phyloP scores from a whole-genome alignment of 2,113 vertebrate species.

The Onychostoma macrolepis region DNA sequence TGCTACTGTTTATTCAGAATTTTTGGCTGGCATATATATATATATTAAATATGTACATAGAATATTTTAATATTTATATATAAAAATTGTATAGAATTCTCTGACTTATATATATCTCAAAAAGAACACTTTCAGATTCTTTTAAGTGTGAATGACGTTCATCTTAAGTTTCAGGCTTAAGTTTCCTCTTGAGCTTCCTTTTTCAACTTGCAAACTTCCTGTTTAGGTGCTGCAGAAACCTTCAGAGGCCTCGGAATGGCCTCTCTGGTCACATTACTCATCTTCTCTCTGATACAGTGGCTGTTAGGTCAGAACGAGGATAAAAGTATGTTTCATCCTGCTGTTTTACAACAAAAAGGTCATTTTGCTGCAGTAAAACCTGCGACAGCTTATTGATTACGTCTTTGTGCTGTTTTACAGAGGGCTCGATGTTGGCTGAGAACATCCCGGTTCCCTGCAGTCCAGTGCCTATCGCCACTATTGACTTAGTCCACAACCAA shows the following conservation, averaged over 20 bases:
- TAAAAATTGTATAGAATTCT: too few species aligned
- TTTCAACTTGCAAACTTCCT: constrained; percentile 14
- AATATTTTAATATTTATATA: too few species aligned
- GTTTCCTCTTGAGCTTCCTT: background rate
- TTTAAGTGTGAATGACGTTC: background rate
- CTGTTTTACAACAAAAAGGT: background rate
- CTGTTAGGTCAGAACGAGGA: constrained; percentile 79
- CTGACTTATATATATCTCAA: too few species aligned
- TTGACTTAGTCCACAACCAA: constrained; percentile 88
- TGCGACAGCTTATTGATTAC: background rate
- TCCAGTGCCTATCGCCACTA: constrained; percentile 95
- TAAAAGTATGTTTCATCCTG: constrained; percentile 78
- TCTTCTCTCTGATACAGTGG: constrained; percentile 93
- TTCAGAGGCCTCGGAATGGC: constrained; percentile 97
- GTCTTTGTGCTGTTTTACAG: constrained; percentile 63
- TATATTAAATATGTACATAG: too few species aligned
- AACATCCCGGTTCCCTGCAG: constrained; percentile 96
- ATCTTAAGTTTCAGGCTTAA: background rate
- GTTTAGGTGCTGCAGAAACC: constrained; percentile 86
- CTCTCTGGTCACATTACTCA: constrained; percentile 91
- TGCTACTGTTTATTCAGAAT: too few species aligned
- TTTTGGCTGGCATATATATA: too few species aligned
- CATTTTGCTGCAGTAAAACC: too few species aligned
- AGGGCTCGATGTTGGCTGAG: constrained; percentile 90
- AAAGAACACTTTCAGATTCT: background rate